Evolutionary conservation across 2,888 invertebrate genomes (phyloP).

Genomic region (Thysanoteuthis rhombus): DNA sequence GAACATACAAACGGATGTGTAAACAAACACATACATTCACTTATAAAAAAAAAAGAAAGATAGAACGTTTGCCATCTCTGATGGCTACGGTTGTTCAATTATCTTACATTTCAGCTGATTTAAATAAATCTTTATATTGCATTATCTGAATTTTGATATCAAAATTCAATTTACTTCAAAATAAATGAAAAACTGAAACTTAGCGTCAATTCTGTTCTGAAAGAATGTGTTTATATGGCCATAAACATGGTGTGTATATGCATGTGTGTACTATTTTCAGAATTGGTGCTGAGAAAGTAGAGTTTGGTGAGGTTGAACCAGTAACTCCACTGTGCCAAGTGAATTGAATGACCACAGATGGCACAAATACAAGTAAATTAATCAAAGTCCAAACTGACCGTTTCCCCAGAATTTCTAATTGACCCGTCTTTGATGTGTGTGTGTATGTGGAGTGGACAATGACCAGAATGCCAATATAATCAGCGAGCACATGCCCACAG

Average conservation of each 20-base stretch:
- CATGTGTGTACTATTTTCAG: not conserved
- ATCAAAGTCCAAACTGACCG: not conserved
- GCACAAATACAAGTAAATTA: not conserved
- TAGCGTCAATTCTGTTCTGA: not conserved
- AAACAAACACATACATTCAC: too few relatives aligned
- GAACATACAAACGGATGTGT: too few relatives aligned
- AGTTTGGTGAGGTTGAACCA: not conserved
- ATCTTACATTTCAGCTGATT: too few relatives aligned
- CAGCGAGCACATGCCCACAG: not conserved
- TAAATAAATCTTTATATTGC: too few relatives aligned
- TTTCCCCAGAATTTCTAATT: not conserved
- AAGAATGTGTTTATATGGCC: not conserved
- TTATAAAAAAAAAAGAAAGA: too few relatives aligned
- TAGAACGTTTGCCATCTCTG: too few relatives aligned
- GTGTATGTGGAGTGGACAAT: not conserved
- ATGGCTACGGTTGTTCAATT: too few relatives aligned
- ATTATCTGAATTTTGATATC: not conserved
- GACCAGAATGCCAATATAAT: not conserved
- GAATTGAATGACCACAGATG: not conserved
- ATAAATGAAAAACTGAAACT: not conserved
- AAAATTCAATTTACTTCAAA: not conserved
- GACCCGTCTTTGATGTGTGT: not conserved
- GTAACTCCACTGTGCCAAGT: not conserved
- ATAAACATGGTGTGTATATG: not conserved
- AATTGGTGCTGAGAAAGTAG: not conserved